Percentiles rank a stretch among this genome's conserved stretches.
phyloP scores from a whole-genome alignment of 2,113 vertebrate species.

The Odobenus rosmarus region DNA sequence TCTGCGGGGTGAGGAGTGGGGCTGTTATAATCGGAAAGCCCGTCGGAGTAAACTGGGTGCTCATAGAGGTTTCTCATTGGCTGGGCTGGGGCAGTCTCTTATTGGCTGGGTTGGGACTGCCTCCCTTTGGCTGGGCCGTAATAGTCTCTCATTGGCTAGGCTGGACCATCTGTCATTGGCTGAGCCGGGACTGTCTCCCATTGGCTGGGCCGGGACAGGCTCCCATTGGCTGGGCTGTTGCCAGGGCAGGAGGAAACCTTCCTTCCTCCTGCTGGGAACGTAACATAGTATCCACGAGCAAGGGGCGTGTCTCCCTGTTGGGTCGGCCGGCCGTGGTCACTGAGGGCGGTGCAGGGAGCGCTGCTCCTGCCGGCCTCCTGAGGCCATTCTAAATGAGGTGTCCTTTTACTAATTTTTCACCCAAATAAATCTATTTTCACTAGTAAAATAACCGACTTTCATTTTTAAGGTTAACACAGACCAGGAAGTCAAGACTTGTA shows the following conservation, averaged over 20 bases:
- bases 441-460: background rate
- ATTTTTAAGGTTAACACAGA: background rate
- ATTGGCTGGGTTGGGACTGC: no score
- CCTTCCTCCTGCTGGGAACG: fast-evolving
- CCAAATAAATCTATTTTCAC: background rate
- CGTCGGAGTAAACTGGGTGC: background rate
- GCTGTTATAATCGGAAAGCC: background rate
- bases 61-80: background rate
- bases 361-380: background rate
- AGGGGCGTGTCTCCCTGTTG: background rate
- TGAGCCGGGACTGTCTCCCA: no score
- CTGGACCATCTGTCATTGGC: no score
- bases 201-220: background rate
- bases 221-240: background rate
- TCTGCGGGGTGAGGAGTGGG: no score
- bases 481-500: background rate
- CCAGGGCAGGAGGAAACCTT: background rate
- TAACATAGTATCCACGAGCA: fast-evolving
- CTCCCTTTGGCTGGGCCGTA: no score
- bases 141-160: no score
- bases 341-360: background rate
- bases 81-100: no score
- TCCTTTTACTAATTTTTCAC: background rate
- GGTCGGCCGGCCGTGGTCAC: background rate
- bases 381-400: background rate